Evolutionary conservation across 23 tunicate genomes (phyloP).

Genomic region (Corella eumyota): DNA sequence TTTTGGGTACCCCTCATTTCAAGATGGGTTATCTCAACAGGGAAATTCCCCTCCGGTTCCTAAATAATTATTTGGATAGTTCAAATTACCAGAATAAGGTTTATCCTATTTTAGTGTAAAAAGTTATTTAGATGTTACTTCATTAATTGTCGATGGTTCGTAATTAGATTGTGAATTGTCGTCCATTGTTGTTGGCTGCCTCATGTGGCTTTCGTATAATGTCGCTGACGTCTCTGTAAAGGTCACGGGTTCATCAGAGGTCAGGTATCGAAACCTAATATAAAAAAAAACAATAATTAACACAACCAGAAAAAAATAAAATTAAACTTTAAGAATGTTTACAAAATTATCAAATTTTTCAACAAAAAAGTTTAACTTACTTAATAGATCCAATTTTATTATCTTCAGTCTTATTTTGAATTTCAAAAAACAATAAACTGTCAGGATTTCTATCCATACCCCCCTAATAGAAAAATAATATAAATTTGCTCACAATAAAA

Average conservation of each 20-base stretch:
- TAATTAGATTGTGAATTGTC: no score
- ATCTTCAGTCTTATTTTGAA: slow-evolving; percentile 4
- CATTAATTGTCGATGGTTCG: no score
- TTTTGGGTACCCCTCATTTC: slow-evolving; percentile 35
- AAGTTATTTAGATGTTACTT: no score
- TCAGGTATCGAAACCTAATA: slow-evolving; percentile 34
- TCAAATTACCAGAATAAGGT: no score
- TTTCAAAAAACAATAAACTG: slow-evolving; percentile 35
- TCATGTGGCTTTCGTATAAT: no score
- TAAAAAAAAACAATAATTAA: no score
- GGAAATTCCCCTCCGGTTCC: slow-evolving; percentile 5
- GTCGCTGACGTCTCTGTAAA: background rate
- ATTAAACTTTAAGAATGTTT: background rate
- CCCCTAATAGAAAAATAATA: slow-evolving; percentile 27
- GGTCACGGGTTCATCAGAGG: slow-evolving; percentile 25
- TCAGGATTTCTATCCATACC: slow-evolving; percentile 59
- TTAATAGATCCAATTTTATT: slow-evolving; percentile 24
- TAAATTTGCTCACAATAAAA: no score
- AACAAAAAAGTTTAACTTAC: slow-evolving; percentile 13
- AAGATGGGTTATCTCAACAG: slow-evolving; percentile 51
- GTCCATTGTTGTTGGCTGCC: no score
- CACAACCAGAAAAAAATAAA: no score
- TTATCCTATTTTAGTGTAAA: no score
- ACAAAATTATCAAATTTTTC: background rate
- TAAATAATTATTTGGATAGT: no score